Evolutionary conservation across 1,140 invertebrate genomes (phyloP).

Genomic region (Aphelenchoides fujianensis): DNA sequence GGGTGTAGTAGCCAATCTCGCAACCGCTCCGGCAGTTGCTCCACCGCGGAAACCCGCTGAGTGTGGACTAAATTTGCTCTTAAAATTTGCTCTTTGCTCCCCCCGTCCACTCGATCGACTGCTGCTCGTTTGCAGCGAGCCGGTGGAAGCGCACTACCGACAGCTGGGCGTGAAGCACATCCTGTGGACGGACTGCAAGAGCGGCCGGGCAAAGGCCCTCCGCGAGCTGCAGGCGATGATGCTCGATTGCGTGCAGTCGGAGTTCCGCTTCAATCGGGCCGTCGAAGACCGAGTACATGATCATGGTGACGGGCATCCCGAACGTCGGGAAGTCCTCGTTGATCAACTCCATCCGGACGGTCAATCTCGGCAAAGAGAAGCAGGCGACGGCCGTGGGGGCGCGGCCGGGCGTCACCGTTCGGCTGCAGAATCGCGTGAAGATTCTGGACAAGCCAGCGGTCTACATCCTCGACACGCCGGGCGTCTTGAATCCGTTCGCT

Average conservation of each 20-base stretch:
- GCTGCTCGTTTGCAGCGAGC: conserved; percentile 18
- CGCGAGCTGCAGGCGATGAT: conserved; percentile 42
- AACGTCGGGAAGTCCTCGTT: conserved; percentile 97
- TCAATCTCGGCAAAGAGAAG: conserved; percentile 66
- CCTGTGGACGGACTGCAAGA: conserved; percentile 60
- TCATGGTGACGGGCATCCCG: conserved; percentile 93
- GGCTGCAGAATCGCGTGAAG: conserved; percentile 79
- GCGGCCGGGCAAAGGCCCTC: conserved; percentile 26
- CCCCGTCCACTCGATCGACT: too few relatives aligned
- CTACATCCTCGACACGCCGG: conserved; percentile 89
- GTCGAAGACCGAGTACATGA: conserved; percentile 63
- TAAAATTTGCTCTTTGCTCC: too few relatives aligned
- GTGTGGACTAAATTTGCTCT: too few relatives aligned
- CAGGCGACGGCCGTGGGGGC: conserved; percentile 68
- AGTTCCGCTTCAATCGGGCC: conserved; percentile 54
- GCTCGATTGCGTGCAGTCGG: conserved; percentile 43
- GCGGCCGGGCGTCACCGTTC: conserved; percentile 80
- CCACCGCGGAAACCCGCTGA: too few relatives aligned
- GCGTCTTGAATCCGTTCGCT: conserved; percentile 79
- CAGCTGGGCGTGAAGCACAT: conserved; percentile 46
- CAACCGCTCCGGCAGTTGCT: too few relatives aligned
- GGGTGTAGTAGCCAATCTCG: too few relatives aligned
- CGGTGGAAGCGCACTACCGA: conserved; percentile 55
- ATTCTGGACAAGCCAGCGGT: conserved; percentile 74
- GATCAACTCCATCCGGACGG: conserved; percentile 80